Evolutionary conservation across 35 echinoderm and acorn worm genomes (phyloP).

Genomic region (Acanthaster planci): DNA sequence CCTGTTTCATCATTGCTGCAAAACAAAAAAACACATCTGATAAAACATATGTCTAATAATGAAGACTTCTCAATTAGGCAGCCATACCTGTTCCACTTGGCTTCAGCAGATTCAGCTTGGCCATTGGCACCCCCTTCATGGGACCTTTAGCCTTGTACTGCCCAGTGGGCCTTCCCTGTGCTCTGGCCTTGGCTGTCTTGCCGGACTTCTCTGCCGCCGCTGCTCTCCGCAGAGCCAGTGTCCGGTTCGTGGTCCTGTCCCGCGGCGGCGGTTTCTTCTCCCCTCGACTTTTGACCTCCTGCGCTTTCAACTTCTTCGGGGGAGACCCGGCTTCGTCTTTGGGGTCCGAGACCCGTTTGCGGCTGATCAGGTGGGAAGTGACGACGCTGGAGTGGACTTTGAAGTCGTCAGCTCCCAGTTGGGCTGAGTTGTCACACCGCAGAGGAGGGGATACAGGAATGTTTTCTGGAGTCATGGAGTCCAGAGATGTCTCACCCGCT

Average conservation of each 20-base stretch:
- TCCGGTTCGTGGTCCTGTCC: constrained; percentile 48
- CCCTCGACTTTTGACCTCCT: background rate
- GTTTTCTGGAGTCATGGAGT: background rate
- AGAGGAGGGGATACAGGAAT: background rate
- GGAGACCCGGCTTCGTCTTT: background rate
- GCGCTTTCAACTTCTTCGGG: background rate
- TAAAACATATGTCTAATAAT: too few species aligned
- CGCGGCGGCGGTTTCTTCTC: background rate
- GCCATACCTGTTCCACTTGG: constrained; percentile 65
- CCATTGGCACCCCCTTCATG: constrained; percentile 89
- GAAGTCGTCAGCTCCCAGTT: constrained; percentile 27
- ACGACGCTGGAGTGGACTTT: constrained; percentile 51
- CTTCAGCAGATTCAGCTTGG: constrained; percentile 77
- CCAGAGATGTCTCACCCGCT: background rate
- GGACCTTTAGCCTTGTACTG: constrained; percentile 55
- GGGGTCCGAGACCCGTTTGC: background rate
- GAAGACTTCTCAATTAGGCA: too few species aligned
- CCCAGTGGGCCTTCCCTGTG: background rate
- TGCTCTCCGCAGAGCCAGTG: constrained; percentile 62
- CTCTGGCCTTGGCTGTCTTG: background rate
- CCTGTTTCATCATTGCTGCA: too few species aligned
- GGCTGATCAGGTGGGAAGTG: constrained; percentile 26
- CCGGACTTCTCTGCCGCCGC: constrained; percentile 32
- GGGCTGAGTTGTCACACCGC: background rate
- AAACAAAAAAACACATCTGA: too few species aligned